Conservation (phyloP, 2,113 vertebrate genomes). For the Leptodactylus fuscus region DNA sequence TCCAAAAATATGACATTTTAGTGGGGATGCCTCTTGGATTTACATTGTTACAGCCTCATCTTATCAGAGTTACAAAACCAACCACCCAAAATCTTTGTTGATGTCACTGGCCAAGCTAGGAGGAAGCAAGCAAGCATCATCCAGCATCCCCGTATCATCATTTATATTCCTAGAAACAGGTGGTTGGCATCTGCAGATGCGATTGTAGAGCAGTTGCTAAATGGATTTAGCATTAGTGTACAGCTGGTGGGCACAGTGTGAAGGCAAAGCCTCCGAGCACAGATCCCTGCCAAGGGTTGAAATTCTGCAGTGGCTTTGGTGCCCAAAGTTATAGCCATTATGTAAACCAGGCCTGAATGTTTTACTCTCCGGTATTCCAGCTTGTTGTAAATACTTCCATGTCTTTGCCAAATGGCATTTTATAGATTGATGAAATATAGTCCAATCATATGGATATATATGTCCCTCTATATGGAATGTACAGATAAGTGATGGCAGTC, state of each 20-base stretch:
- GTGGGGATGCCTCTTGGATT: no score
- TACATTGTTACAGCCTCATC: no score
- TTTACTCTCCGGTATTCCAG: neutral
- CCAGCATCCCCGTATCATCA: neutral
- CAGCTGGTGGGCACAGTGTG: slow-evolving; percentile 39
- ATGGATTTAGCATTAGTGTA: slow-evolving; percentile 46
- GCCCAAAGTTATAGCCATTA: neutral
- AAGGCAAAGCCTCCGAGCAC: slow-evolving; percentile 28
- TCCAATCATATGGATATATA: no score
- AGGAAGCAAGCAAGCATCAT: neutral
- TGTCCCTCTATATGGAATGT: neutral
- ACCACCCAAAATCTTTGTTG: neutral
- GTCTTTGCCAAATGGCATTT: neutral
- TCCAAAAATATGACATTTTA: no score
- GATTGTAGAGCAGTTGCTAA: slow-evolving; percentile 33
- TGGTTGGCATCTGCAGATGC: slow-evolving; percentile 42
- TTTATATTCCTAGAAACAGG: slow-evolving; percentile 45
- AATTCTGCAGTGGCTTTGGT: neutral
- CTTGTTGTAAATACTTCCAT: neutral
- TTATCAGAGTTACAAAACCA: no score
- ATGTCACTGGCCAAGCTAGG: neutral
- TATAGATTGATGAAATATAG: neutral
- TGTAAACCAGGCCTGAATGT: neutral
- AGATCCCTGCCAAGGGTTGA: slow-evolving; percentile 1
- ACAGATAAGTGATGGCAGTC: no score